Conservation (phyloP, 2,888 invertebrate genomes). For the Lasioglossum vierecki region DNA sequence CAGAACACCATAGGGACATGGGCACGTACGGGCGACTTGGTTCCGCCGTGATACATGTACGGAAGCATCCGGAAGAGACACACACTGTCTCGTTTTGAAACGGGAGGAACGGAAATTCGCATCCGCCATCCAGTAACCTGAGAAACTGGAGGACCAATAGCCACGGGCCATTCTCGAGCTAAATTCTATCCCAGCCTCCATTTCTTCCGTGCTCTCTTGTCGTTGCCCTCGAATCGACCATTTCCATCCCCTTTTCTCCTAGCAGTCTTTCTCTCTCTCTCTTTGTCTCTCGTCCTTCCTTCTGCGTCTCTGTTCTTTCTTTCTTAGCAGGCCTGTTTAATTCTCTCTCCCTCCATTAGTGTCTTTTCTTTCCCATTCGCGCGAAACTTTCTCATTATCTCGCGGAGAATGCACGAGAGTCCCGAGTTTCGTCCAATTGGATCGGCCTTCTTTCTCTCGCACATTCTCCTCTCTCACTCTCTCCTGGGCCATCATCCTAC, state of each 20-base stretch:
- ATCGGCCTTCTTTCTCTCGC: constrained; percentile 2
- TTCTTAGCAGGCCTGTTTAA: constrained; percentile 33
- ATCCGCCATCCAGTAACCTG: constrained; percentile 54
- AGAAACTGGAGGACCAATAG: constrained; percentile 60
- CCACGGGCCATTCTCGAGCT: constrained; percentile 52
- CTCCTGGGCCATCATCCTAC: not conserved
- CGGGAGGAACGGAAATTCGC: constrained; percentile 65
- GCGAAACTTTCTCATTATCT: constrained; percentile 71
- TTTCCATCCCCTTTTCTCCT: not conserved
- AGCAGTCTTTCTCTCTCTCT: not conserved
- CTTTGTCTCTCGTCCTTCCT: no score
- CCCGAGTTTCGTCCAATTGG: constrained; percentile 53
- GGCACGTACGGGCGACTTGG: not conserved
- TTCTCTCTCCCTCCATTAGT: constrained; percentile 62
- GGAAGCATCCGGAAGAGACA: constrained; percentile 45
- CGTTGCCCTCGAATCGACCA: not conserved
- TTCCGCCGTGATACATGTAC: not conserved
- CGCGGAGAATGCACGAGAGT: constrained; percentile 59
- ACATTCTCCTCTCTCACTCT: not conserved
- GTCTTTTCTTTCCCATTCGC: constrained; percentile 55
- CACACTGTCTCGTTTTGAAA: constrained; percentile 54
- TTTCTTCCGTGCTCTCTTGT: constrained; percentile 27
- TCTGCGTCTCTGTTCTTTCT: not conserved
- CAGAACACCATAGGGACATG: not conserved
- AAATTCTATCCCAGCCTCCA: constrained; percentile 54